Evolutionary conservation across 2,797 vertebrate genomes (phyloP), one percentile per base, ranked within the genome.

Genomic region (Hippopotamyrus pictus): DNA sequence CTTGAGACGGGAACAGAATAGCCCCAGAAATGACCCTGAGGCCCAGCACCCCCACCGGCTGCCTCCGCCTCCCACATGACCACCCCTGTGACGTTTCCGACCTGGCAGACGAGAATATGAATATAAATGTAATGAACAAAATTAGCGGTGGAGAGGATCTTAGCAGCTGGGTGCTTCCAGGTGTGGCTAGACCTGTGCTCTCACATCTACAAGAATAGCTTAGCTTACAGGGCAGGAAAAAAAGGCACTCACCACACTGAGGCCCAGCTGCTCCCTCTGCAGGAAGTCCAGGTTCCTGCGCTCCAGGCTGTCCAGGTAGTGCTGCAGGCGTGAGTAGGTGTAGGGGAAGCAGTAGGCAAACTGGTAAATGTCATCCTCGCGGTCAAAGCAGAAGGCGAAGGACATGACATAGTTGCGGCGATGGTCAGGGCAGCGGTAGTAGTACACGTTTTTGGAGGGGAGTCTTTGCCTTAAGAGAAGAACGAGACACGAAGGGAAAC

Each of bases 261-360:
- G 96, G 89, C 98, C 98, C 89, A 99, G 97, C 90, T 97, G 92
- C 89, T 99, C 98, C 92, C 98, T 96, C 93, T 95, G 94, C 89
- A 98, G 97, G 93, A 98, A 99, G 92, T 98, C 96, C 94, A 99
- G 96, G 93, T 97, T 97, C 92, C 96, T 96, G 91, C 96, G 96
- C 89, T 99, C 97, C 79, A 99, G 95, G 94, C 94, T 97, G 91
- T 96, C 96, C 87, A 99, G 96, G 92, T 99, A 99, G 94, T 98
- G 98, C 94, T 99, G 98, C 17, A 99, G 97, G 89, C 98, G 97
- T 5, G 98, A 98, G 90, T 99, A 99, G 37, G 98, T 99, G 93
- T 99, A 99, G 0, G 98, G 98, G 92, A 98, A 99, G 95, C 98
- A 99, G 95, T 99, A 99, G 87, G 98, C 97, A 92, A 99, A 99